A percentile compares a stretch with the other conserved stretches of the same genome.
phyloP scores from a whole-genome alignment of 2,797 vertebrate species.

The Discoglossus pictus region DNA sequence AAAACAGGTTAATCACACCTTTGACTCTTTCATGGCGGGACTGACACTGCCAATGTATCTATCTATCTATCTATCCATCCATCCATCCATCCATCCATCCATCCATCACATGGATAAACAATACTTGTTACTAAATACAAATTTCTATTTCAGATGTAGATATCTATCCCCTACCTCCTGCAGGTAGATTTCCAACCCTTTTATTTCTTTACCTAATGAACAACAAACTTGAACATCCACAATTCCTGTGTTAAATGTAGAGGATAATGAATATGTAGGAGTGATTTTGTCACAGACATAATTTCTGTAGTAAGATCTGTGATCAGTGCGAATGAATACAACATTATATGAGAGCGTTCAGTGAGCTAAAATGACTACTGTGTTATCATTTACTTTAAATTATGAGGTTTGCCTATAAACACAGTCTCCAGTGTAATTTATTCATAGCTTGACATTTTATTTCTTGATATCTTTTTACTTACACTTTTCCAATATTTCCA shows the following conservation, averaged over 20 bases:
- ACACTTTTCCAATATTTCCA: conserved; percentile 30
- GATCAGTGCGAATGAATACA: conserved; percentile 8
- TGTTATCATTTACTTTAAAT: conserved; percentile 42
- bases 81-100: too few species aligned
- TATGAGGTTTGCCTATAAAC: conserved; percentile 49
- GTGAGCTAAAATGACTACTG: conserved; percentile 29
- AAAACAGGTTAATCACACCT: too few species aligned
- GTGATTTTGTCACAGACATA: neutral
- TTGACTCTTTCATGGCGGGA: too few species aligned
- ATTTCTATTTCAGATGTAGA: conserved; percentile 34
- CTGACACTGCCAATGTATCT: too few species aligned
- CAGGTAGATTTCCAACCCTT: conserved; percentile 24
- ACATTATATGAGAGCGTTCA: conserved; percentile 8
- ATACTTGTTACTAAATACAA: conserved; percentile 25
- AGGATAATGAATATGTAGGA: neutral
- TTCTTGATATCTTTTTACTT: conserved; percentile 28
- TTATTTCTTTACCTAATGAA: conserved; percentile 32
- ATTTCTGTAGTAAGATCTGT: conserved; percentile 20
- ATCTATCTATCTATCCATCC: too few species aligned
- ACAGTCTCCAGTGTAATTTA: conserved; percentile 39
- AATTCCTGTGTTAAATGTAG: neutral
- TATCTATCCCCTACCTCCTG: conserved; percentile 29
- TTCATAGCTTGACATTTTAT: conserved; percentile 49
- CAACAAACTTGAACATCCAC: conserved; percentile 25
- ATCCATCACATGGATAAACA: too few species aligned